These are phyloP conservation scores for Xenotilapia flavipinnis DNA, from an alignment of 2,113 vertebrate species.

Conservation along the genomic window DNA sequence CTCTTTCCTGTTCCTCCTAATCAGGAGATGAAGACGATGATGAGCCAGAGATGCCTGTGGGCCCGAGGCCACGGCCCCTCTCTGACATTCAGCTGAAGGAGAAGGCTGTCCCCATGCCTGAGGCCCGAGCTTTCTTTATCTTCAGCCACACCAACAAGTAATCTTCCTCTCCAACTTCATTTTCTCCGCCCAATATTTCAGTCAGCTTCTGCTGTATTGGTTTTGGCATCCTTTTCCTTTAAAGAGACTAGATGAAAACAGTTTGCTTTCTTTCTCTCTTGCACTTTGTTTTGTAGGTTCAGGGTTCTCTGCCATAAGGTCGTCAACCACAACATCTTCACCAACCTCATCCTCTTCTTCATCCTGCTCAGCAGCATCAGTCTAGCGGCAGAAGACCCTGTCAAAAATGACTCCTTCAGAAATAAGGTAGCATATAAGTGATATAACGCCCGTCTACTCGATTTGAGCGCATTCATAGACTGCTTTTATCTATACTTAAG, in stretches of 20 bases:
- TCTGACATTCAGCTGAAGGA: conserved; percentile 96
- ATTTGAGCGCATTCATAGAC: background rate
- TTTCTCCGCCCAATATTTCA: background rate
- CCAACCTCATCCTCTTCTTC: conserved; percentile 99
- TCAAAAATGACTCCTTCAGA: conserved; percentile 88
- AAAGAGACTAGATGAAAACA: background rate
- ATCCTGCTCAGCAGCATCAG: conserved; percentile 99
- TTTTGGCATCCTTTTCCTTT: background rate
- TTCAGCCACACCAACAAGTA: conserved; percentile 96
- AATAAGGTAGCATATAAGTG: conserved; percentile 77
- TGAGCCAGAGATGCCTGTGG: conserved; percentile 96
- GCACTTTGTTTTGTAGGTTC: conserved; percentile 72
- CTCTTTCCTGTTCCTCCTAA: background rate
- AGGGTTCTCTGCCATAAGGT: conserved; percentile 94
- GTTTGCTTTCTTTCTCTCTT: background rate
- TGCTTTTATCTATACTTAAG: background rate
- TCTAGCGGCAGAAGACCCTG: conserved; percentile 93
- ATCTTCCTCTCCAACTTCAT: background rate
- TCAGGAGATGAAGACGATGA: conserved; percentile 89
- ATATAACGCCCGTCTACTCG: background rate
- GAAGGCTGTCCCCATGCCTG: conserved; percentile 93
- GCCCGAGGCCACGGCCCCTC: conserved; percentile 90
- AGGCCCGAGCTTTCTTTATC: conserved; percentile 94
- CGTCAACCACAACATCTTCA: conserved; percentile 98
- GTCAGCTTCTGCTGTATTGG: background rate